Conservation (phyloP, 2,113 vertebrate genomes). For the Hucho hucho region DNA sequence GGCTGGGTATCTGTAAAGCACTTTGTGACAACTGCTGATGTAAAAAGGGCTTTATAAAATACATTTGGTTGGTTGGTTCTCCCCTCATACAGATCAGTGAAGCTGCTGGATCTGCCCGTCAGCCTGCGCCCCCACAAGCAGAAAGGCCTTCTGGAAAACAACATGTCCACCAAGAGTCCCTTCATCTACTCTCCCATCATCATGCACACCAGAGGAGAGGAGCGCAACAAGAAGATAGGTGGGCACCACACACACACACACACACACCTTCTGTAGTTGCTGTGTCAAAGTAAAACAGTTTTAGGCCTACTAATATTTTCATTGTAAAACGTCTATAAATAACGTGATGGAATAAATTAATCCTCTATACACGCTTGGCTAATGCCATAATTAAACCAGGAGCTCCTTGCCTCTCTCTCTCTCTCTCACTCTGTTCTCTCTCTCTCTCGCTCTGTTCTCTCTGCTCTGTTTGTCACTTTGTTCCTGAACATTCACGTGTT, state of each 20-base stretch:
- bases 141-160: slow-evolving; percentile 88
- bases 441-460: too few relatives aligned
- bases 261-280: not conserved
- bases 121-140: slow-evolving; percentile 91
- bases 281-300: not conserved
- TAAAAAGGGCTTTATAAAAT: too few relatives aligned
- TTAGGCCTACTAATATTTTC: not conserved
- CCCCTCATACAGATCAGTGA: slow-evolving; percentile 78
- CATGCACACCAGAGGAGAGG: slow-evolving; percentile 89
- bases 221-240: slow-evolving; percentile 93
- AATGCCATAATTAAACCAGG: not conserved
- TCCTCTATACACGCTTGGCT: not conserved
- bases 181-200: slow-evolving; percentile 99
- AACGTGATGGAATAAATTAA: not conserved
- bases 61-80: too few relatives aligned
- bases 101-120: slow-evolving; percentile 88
- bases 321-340: not conserved
- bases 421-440: too few relatives aligned
- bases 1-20: too few relatives aligned
- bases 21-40: too few relatives aligned
- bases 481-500: not conserved
- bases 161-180: slow-evolving; percentile 86
- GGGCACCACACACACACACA: slow-evolving; percentile 29
- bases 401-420: not conserved
- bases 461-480: not conserved